A percentile compares a stretch with the other conserved stretches of the same genome.
These are phyloP conservation scores for Elephas maximus DNA, from an alignment of 2,113 vertebrate species.

Conservation along the genomic window DNA sequence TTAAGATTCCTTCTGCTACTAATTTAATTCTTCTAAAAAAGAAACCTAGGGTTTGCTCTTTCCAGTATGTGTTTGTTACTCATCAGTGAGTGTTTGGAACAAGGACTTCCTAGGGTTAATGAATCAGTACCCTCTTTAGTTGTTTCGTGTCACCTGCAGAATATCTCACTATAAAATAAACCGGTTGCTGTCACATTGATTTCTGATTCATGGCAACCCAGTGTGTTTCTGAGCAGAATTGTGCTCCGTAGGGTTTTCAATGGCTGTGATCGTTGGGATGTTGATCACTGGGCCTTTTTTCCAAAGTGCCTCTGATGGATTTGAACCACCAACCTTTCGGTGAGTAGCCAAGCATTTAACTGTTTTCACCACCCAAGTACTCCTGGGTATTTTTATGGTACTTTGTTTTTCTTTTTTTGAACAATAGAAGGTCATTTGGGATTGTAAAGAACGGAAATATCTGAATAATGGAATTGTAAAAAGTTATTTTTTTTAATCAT, in stretches of 20 bases:
- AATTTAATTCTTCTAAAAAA: slow-evolving; percentile 57
- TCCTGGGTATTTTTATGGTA: neutral
- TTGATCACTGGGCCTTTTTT: neutral
- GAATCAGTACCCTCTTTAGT: neutral
- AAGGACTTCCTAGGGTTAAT: slow-evolving; percentile 22
- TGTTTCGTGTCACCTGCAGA: neutral
- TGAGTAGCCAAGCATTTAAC: neutral
- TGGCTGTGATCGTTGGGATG: neutral
- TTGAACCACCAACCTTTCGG: neutral
- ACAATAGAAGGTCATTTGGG: slow-evolving; percentile 1
- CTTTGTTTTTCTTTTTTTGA: neutral
- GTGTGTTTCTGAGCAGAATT: neutral
- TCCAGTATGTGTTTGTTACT: slow-evolving; percentile 16
- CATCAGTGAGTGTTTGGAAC: neutral
- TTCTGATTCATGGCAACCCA: neutral
- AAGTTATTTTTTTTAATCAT: neutral
- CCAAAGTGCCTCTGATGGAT: neutral
- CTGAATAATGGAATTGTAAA: neutral
- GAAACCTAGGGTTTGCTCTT: neutral
- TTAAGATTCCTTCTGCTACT: slow-evolving; percentile 39
- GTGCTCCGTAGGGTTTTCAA: neutral
- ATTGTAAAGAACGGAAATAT: slow-evolving; percentile 27
- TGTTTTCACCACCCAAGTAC: neutral
- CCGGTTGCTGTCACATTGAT: neutral
- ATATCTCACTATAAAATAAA: slow-evolving; percentile 15